A percentile compares a stretch with the other conserved stretches of the same genome.
phyloP scores from a whole-genome alignment of 2,113 vertebrate genomes.

The Eonycteris spelaea region DNA sequence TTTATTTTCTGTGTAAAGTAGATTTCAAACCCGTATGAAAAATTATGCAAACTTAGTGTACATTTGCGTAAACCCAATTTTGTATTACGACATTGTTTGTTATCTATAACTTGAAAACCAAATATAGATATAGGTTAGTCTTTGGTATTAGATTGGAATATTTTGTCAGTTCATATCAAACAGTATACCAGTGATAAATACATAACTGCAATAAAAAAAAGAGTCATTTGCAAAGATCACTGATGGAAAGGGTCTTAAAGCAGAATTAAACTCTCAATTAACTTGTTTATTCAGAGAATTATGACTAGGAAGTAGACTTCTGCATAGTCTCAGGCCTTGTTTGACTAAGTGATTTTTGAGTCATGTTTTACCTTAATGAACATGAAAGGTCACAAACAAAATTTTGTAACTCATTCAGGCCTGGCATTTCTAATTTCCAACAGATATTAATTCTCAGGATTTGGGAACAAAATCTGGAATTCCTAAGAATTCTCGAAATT shows the following conservation, averaged over 20 bases:
- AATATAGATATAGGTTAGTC: not conserved
- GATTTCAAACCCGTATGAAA: not conserved
- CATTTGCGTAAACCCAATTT: not conserved
- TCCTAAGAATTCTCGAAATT: not conserved
- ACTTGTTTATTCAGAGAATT: not conserved
- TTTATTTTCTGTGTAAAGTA: not conserved
- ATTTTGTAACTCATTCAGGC: not conserved
- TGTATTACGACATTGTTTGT: not conserved
- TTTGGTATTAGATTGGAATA: not conserved
- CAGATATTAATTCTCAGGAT: not conserved
- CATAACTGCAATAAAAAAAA: not conserved
- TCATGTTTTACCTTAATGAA: constrained; percentile 6
- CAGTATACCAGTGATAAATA: not conserved
- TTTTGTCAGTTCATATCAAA: not conserved
- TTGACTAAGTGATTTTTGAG: constrained; percentile 20
- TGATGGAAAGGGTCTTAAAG: not conserved
- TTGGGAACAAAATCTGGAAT: not conserved
- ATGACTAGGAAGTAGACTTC: not conserved
- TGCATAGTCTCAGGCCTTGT: not conserved
- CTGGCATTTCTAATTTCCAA: not conserved
- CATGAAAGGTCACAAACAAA: constrained; percentile 42
- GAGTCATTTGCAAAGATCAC: not conserved
- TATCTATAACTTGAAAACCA: not conserved
- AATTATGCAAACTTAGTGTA: not conserved
- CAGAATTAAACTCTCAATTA: not conserved